Evolutionary conservation across 2,888 invertebrate species (phyloP), one percentile per base, ranked within the genome.

Genomic region (Corbicula japonica): DNA sequence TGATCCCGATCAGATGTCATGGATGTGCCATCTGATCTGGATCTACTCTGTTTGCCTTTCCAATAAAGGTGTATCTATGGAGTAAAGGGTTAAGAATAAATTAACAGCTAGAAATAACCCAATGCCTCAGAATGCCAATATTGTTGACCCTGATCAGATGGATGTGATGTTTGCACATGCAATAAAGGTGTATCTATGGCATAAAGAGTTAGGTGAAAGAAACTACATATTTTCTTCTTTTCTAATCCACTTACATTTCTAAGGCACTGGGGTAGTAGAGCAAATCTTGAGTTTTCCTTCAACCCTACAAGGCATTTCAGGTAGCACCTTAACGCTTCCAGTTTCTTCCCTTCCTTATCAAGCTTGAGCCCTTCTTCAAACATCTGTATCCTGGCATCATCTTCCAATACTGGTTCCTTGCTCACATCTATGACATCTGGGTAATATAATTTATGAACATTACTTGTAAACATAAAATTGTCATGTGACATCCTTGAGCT

Each of bases 211-310:
- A n/a, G n/a, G n/a, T n/a, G n/a, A n/a, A n/a, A n/a, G n/a, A n/a
- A n/a, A n/a, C n/a, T n/a, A n/a, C n/a, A n/a, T n/a, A n/a, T n/a
- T n/a, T n/a, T n/a, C n/a, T n/a, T n/a, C n/a, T n/a, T n/a, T n/a
- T n/a, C 8, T 3, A 62, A 46, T 12, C 6, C 41, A 54, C 91
- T 87, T 77, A 91, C 92, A 85, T 90, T 89, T 79, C 91, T 86
- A 12, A 92, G 86, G 63, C 92, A 92, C 77, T 92, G 91, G 38
- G 92, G 92, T 52, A 92, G 77, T 21, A 89, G 85, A 5, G 87
- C 76, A 80, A 92, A 92, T 28, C 80, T 80, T 21, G 87, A 87
- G 52, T 86, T 77, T 21, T 84, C 81, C 46, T 86, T 84, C 12
- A 92, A 82, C 15, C 90, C 89, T 5, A 82, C 84, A 38, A 92